Conservation (phyloP, 2,888 invertebrate species). For the Drosophila paranaensis region DNA sequence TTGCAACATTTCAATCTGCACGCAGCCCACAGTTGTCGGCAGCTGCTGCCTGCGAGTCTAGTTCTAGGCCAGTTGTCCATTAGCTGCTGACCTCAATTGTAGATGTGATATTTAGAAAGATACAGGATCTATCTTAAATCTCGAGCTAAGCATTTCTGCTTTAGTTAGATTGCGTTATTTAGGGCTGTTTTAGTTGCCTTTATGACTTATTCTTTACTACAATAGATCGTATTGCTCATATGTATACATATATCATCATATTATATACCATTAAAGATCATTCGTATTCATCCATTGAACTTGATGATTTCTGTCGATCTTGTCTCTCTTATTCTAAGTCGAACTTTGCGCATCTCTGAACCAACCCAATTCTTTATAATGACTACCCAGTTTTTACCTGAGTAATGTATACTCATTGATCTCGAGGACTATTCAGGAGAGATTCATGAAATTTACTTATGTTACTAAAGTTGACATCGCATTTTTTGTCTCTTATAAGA, state of each 20-base stretch:
- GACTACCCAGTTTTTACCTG: neutral
- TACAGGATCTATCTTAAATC: too few relatives aligned
- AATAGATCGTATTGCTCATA: neutral
- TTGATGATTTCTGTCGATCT: too few relatives aligned
- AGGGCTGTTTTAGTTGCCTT: too few relatives aligned
- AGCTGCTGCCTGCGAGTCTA: neutral
- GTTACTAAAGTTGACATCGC: neutral
- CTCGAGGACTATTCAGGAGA: neutral
- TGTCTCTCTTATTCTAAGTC: neutral
- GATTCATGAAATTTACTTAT: neutral
- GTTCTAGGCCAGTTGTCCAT: neutral
- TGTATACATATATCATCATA: too few relatives aligned
- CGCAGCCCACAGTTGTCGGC: neutral
- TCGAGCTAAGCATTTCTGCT: neutral
- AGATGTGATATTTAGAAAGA: neutral
- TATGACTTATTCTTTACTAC: neutral
- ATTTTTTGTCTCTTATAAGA: neutral
- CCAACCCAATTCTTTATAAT: neutral
- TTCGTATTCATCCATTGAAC: too few relatives aligned
- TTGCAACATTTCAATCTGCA: slow-evolving; percentile 5
- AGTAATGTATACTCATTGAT: neutral
- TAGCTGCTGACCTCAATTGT: neutral
- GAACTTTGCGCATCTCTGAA: neutral
- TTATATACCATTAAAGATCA: too few relatives aligned
- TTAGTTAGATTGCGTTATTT: neutral